Percentiles rank a stretch among this genome's conserved stretches.
Conservation (phyloP, 2,888 invertebrate genomes). For the Timema podura region DNA sequence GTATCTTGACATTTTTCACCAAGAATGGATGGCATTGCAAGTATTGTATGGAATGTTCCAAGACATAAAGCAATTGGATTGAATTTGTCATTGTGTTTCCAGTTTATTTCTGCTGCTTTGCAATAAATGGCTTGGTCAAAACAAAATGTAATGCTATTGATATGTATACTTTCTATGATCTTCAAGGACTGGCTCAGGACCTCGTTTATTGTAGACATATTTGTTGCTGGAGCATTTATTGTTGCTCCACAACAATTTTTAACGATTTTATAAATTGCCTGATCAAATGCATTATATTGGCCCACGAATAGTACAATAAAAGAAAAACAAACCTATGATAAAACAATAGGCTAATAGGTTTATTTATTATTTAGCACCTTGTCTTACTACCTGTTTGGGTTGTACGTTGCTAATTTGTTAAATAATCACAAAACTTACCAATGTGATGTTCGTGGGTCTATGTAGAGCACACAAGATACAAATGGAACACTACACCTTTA, state of each 20-base stretch:
- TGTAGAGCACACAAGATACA: too few relatives aligned
- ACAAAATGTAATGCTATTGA: neutral
- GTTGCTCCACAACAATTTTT: neutral
- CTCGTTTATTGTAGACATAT: neutral
- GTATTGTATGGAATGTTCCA: conserved; percentile 1
- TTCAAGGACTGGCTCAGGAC: neutral
- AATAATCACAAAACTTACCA: too few relatives aligned
- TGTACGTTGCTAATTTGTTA: too few relatives aligned
- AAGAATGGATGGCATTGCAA: neutral
- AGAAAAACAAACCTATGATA: too few relatives aligned
- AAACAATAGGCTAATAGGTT: too few relatives aligned
- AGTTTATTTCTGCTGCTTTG: conserved; percentile 5
- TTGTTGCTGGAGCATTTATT: neutral
- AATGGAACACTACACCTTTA: too few relatives aligned
- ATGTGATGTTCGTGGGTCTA: too few relatives aligned
- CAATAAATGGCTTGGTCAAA: conserved; percentile 9
- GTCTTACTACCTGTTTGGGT: too few relatives aligned
- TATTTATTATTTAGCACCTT: too few relatives aligned
- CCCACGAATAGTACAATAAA: too few relatives aligned
- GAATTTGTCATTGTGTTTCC: neutral
- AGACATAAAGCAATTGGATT: neutral
- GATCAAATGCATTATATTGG: too few relatives aligned
- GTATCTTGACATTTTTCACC: neutral
- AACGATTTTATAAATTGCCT: too few relatives aligned
- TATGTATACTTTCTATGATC: neutral